These are phyloP conservation scores for Pagrus major DNA, from an alignment of 2,113 vertebrate species.

Conservation along the genomic window DNA sequence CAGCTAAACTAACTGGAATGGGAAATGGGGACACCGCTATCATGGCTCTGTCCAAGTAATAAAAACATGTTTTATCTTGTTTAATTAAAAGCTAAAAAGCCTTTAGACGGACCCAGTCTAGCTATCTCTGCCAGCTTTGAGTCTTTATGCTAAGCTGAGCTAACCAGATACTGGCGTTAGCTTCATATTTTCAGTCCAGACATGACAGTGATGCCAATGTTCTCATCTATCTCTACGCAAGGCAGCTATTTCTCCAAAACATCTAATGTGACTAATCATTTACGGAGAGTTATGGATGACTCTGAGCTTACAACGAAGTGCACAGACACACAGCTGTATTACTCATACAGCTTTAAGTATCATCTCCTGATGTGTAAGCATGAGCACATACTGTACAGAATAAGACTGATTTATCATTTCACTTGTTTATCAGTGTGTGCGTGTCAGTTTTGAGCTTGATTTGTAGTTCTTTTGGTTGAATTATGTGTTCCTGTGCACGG, in stretches of 20 bases:
- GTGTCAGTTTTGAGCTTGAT: conserved; percentile 53
- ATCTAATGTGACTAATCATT: background rate
- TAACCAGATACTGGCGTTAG: background rate
- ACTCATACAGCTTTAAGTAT: conserved; percentile 23
- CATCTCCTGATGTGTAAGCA: background rate
- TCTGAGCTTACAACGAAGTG: conserved; percentile 2
- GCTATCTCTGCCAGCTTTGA: background rate
- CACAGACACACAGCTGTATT: background rate
- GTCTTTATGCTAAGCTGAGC: background rate
- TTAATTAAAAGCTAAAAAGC: no score
- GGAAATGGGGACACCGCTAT: no score
- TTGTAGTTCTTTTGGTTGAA: conserved; percentile 46
- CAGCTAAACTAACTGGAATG: no score
- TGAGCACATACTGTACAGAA: background rate
- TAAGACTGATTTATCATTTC: background rate
- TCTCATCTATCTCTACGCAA: background rate
- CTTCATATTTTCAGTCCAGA: background rate
- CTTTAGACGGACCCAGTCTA: background rate
- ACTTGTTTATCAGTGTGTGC: conserved; percentile 14
- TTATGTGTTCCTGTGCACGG: conserved; percentile 1
- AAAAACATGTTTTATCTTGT: no score
- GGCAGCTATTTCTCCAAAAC: background rate
- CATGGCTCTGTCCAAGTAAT: no score
- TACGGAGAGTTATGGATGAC: background rate
- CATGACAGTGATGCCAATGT: background rate